Base-by-base conservation (phyloP, 2,888 invertebrate species). In the Notodonta dromedarius region DNA sequence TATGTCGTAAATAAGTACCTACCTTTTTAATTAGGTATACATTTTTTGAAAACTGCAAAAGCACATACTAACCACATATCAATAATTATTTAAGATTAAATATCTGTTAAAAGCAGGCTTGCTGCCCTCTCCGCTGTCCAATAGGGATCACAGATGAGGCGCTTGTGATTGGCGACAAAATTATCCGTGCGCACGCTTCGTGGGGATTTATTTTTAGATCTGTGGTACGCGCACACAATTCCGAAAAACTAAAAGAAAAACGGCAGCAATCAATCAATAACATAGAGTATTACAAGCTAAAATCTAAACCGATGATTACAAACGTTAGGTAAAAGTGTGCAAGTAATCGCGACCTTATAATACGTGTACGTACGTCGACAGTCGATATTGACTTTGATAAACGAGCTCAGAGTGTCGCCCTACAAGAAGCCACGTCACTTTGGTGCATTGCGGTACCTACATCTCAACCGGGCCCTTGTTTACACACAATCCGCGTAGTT, bases 361-460 rank as follows among this genome's bases (percentile, higher is more conserved):
- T 86, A 86, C 85, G 82, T 83, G 80, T 85, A 85, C 86, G 77
- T 82, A 83, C 84, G 87, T 81, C 86, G 89, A 86, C 89, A 90
- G 90, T 83, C 90, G 90, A 92, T 92, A 92, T 91, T 90, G 92
- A 91, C 93, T 92, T 91, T 93, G 92, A 91, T 91, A 92, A 93
- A 92, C 87, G 93, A 92, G 85, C 84, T 85, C 83, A 83, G 85
- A 87, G 83, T 91, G 92, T 91, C 91, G 87, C 88, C 88, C 87
- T 85, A 84, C 82, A 86, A 90, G 90, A 77, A 89, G 90, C 91
- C 83, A 85, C 90, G 91, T 92, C 92, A 91, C 86, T 91, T 89
- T 92, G 92, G 91, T 93, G 92, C 93, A 93, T 87, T 91, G 91
- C 91, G 90, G 91, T 84, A 81, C 80, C 79, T 77, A 86, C 82